Conservation (phyloP, 2,888 invertebrate genomes). For the Cryptus viduatorius region DNA sequence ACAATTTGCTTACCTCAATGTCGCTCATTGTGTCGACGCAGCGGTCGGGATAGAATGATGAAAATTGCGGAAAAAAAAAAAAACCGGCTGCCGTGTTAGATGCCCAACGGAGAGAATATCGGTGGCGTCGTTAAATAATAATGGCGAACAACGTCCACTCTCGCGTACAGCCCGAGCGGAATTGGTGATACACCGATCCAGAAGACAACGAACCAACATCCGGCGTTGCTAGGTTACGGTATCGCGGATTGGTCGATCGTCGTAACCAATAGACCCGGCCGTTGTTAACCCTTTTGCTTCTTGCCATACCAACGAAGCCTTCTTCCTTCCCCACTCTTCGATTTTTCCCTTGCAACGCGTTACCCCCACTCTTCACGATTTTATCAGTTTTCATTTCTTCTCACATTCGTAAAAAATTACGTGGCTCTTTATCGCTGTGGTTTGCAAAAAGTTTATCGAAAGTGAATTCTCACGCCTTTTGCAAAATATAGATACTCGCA, state of each 20-base stretch:
- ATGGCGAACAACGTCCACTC: constrained; percentile 75
- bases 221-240: constrained; percentile 78
- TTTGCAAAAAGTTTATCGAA: background rate
- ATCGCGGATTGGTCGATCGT: constrained; percentile 51
- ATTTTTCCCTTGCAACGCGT: background rate
- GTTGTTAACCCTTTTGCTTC: constrained; percentile 5
- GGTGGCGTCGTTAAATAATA: constrained; percentile 75
- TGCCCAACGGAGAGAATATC: constrained; percentile 44
- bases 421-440: background rate
- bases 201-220: constrained; percentile 74
- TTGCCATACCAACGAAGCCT: background rate
- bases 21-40: constrained; percentile 77
- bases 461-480: background rate
- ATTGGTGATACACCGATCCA: constrained; percentile 59
- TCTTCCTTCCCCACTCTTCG: background rate
- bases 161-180: constrained; percentile 61
- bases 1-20: constrained; percentile 76
- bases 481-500: background rate
- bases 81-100: constrained; percentile 51
- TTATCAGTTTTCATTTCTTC: background rate
- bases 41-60: constrained; percentile 36
- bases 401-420: background rate
- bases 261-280: constrained; percentile 25
- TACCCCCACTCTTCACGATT: background rate
- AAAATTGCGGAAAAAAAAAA: constrained; percentile 49